Evolutionary conservation across 2,888 invertebrate species (phyloP), one percentile per base, ranked within the genome.

Genomic region (Gari tellinella): DNA sequence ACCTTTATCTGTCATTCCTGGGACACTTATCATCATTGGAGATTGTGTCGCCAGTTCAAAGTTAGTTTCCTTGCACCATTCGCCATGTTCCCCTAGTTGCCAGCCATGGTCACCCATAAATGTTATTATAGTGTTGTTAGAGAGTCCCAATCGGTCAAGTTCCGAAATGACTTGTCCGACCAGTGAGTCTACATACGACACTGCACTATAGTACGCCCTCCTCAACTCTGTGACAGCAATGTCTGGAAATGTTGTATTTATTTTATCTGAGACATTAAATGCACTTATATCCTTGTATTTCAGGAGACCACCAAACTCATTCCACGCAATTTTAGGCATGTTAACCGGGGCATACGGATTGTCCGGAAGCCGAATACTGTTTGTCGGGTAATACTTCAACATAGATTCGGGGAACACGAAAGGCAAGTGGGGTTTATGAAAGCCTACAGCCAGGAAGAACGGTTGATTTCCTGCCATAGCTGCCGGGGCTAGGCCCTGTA

Each of bases 351-450:
- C 82, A 51, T 82, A 83, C 3, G 68, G 66, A 60, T 87, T 85
- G 8, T 70, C 57, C 8, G 88, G 86, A 37, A 87, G 61, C 14
- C 58, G 57, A 17, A 77, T 78, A 21, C 43, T 38, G 12, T 41
- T 49, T 25, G 26, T 17, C 1, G 85, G 85, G 48, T 85, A 83
- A 93, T 92, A 93, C 95, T 96, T 93, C 80, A 96, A 92, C 92
- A 95, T 97, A 89, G 95, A 92, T 75, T 92, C 89, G 0, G 97
- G 97, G 93, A 95, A 96, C 86, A 96, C 96, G 15, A 97, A 93
- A n/a, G 97, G 97, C 83, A 97, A 95, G 86, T 97, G 97, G 1
- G 97, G 97, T 88, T 97, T 97, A 88, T 97, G 96, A 89, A 96
- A 96, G 0, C 97, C 97, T 82, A 97, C 94, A 1, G 96, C 96